A percentile compares a stretch with the other conserved stretches of the same genome.
These are phyloP conservation scores for Staurois parvus DNA, from an alignment of 2,797 vertebrate species.

Conservation along the genomic window DNA sequence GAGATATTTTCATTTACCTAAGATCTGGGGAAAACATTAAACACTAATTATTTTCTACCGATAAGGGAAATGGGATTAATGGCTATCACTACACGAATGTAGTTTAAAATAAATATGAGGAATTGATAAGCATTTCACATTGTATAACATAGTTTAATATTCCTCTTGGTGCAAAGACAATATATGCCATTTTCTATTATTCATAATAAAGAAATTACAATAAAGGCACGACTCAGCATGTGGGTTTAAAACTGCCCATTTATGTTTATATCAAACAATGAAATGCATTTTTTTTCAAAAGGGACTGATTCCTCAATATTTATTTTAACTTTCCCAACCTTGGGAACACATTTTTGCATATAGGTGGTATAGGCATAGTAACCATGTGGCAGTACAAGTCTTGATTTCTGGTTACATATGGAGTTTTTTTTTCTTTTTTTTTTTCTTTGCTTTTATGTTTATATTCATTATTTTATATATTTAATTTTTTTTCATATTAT, in stretches of 20 bases:
- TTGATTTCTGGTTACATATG: no score
- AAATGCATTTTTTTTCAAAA: neutral
- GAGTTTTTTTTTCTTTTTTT: no score
- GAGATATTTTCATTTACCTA: constrained; percentile 32
- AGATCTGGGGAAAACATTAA: constrained; percentile 25
- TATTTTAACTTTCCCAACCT: neutral
- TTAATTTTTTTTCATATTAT: no score
- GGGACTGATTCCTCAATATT: neutral
- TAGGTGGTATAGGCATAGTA: no score
- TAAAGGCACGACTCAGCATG: no score
- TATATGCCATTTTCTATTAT: neutral
- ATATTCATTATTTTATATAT: no score
- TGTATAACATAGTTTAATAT: neutral
- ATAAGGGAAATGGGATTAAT: constrained; percentile 9
- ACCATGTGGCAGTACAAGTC: no score
- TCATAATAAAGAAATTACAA: neutral
- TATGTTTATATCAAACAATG: no score
- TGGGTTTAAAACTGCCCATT: neutral
- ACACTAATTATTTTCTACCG: constrained; percentile 28
- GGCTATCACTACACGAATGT: neutral
- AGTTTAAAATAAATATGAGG: constrained; percentile 18
- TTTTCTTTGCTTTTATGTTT: no score
- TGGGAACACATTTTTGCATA: no score
- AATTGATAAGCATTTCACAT: constrained; percentile 1
- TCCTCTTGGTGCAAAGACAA: neutral